These are phyloP conservation scores for Scartelaos histophorus DNA, from an alignment of 2,113 vertebrate genomes.

Conservation along the genomic window DNA sequence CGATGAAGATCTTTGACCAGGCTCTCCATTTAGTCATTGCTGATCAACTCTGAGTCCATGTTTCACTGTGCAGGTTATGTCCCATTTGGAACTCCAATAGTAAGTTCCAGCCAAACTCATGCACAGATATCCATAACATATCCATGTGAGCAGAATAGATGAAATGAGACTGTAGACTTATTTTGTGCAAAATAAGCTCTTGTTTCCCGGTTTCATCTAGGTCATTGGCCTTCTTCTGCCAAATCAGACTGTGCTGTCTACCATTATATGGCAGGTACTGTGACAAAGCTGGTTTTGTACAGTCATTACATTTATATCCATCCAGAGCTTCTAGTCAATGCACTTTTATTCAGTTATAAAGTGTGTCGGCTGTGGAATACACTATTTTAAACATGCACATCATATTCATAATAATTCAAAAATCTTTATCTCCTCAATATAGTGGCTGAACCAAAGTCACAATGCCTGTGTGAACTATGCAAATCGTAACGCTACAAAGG, in stretches of 20 bases:
- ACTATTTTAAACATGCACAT: neutral
- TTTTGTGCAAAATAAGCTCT: constrained; percentile 62
- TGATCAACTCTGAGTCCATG: constrained; percentile 46
- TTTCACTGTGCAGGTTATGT: constrained; percentile 86
- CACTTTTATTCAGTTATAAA: constrained; percentile 13
- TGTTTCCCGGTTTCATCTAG: constrained; percentile 76
- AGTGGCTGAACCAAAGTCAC: constrained; percentile 99
- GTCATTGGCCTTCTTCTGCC: constrained; percentile 97
- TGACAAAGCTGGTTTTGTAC: constrained; percentile 20
- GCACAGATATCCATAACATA: constrained; percentile 39
- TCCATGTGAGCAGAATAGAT: constrained; percentile 41
- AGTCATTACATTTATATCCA: constrained; percentile 46
- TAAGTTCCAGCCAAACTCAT: constrained; percentile 80
- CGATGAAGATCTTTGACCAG: constrained; percentile 66
- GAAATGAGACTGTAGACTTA: constrained; percentile 59
- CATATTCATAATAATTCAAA: neutral
- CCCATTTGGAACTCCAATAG: constrained; percentile 96
- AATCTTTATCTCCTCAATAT: constrained; percentile 32
- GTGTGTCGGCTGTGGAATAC: constrained; percentile 1
- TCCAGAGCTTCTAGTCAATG: constrained; percentile 22
- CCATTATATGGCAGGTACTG: constrained; percentile 97
- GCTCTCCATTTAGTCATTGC: constrained; percentile 29
- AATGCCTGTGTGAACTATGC: constrained; percentile 98
- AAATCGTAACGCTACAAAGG: constrained; percentile 98
- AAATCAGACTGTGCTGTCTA: constrained; percentile 95